phyloP scores from a whole-genome alignment of 2,113 vertebrate species.

The Labeo rohita region DNA sequence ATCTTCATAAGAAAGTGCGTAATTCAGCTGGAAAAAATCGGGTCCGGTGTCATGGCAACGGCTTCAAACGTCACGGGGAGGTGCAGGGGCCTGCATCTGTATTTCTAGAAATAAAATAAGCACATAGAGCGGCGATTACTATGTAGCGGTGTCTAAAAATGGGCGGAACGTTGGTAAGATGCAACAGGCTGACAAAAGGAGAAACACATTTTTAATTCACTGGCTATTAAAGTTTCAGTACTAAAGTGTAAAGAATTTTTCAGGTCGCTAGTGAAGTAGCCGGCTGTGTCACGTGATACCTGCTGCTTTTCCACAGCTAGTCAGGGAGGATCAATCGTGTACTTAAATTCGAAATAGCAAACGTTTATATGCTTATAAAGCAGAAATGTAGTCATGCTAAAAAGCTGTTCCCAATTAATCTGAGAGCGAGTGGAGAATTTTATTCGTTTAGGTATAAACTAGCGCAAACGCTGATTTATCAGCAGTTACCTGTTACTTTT shows the following conservation, averaged over 20 bases:
- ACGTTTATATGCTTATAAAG: neutral
- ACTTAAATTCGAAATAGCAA: neutral
- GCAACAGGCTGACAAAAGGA: neutral
- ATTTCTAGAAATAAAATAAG: constrained; percentile 4
- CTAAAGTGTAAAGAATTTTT: neutral
- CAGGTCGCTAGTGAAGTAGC: neutral
- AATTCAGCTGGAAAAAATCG: constrained; percentile 34
- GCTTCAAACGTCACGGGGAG: constrained; percentile 55
- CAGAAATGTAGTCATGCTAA: neutral
- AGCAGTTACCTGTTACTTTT: neutral
- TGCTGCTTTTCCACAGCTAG: neutral
- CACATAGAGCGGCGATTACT: neutral
- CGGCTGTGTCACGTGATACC: neutral
- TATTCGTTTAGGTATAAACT: neutral
- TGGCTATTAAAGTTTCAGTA: neutral
- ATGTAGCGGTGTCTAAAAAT: neutral
- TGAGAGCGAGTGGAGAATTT: neutral
- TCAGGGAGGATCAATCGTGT: neutral
- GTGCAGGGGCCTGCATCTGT: constrained; percentile 36
- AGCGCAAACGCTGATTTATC: neutral
- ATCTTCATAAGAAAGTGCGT: constrained; percentile 55
- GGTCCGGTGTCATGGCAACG: constrained; percentile 60
- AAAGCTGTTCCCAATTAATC: neutral
- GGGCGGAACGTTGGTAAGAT: neutral
- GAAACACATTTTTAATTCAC: neutral